These are phyloP conservation scores for Ormia ochracea DNA, from an alignment of 2,888 invertebrate genomes.

Conservation along the genomic window DNA sequence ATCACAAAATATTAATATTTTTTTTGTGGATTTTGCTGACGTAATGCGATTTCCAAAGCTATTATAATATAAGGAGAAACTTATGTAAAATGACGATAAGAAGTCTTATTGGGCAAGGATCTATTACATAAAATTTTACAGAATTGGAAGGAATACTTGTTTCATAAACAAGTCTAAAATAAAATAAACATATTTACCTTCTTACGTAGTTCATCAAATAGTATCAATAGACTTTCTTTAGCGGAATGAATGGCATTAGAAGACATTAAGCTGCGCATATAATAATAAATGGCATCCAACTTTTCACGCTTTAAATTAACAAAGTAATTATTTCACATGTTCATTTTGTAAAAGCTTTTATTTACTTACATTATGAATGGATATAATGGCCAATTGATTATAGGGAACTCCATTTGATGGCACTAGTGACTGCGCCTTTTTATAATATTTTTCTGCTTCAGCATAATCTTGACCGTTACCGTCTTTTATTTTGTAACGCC, in stretches of 20 bases:
- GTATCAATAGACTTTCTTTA: constrained; percentile 89
- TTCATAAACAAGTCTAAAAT: too few species aligned
- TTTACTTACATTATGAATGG: constrained; percentile 80
- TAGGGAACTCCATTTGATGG: constrained; percentile 97
- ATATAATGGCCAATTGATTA: constrained; percentile 94
- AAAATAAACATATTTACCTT: constrained; percentile 77
- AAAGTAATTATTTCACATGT: constrained; percentile 81
- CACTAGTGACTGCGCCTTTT: constrained; percentile 94
- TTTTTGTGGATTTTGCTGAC: too few species aligned
- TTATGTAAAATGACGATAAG: too few species aligned
- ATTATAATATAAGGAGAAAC: too few species aligned
- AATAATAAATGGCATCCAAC: constrained; percentile 97
- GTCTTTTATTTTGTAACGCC: constrained; percentile 89
- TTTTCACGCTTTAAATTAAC: constrained; percentile 84
- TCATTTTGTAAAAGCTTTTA: not conserved
- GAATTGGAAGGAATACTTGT: too few species aligned
- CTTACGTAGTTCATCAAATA: constrained; percentile 95
- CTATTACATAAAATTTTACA: too few species aligned
- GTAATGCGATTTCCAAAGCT: too few species aligned
- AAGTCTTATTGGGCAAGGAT: too few species aligned
- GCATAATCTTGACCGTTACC: constrained; percentile 68
- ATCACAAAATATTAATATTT: too few species aligned
- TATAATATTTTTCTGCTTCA: constrained; percentile 89
- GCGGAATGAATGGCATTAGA: constrained; percentile 95
- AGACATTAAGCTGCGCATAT: constrained; percentile 95